Evolutionary conservation across 37 sponge, comb jelly and placozoan genomes (phyloP).

Genomic region (Theonella swinhoei): DNA sequence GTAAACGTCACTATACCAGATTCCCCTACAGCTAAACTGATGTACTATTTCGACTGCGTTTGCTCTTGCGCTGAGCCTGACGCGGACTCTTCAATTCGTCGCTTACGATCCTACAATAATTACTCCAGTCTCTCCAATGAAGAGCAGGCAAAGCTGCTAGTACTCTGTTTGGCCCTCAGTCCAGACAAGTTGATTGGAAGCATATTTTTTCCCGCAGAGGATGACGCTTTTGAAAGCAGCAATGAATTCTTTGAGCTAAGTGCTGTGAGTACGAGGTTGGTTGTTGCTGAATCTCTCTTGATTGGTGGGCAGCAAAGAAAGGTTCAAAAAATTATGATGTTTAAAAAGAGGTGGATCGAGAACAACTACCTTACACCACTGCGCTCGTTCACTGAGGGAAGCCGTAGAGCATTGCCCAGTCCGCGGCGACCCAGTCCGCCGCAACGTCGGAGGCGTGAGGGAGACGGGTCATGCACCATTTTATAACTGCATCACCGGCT

Average conservation of each 20-base stretch:
- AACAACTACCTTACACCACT: conserved; percentile 29
- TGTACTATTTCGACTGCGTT: conserved; percentile 55
- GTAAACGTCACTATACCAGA: conserved; percentile 17
- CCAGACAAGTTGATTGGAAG: conserved; percentile 46
- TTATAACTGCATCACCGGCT: too few relatives aligned
- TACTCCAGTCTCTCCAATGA: conserved; percentile 26
- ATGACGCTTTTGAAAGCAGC: not conserved
- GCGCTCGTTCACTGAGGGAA: conserved; percentile 9
- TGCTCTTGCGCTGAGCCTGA: conserved; percentile 36
- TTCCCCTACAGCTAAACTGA: conserved; percentile 30
- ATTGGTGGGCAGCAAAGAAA: conserved; percentile 47
- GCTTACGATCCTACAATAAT: conserved; percentile 32
- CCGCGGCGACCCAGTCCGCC: not conserved
- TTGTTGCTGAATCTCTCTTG: conserved; percentile 40
- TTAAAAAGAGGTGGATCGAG: conserved; percentile 38
- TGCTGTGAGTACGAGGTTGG: conserved; percentile 36
- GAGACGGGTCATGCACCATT: too few relatives aligned
- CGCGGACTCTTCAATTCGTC: not conserved
- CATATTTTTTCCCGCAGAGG: conserved; percentile 19
- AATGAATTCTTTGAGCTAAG: conserved; percentile 43
- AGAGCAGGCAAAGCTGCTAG: conserved; percentile 31
- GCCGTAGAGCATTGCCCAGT: not conserved
- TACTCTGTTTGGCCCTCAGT: conserved; percentile 26
- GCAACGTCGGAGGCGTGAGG: too few relatives aligned
- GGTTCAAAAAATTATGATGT: conserved; percentile 48